These are phyloP conservation scores for Lottia scabra DNA, from an alignment of 2,888 invertebrate genomes.

Conservation along the genomic window DNA sequence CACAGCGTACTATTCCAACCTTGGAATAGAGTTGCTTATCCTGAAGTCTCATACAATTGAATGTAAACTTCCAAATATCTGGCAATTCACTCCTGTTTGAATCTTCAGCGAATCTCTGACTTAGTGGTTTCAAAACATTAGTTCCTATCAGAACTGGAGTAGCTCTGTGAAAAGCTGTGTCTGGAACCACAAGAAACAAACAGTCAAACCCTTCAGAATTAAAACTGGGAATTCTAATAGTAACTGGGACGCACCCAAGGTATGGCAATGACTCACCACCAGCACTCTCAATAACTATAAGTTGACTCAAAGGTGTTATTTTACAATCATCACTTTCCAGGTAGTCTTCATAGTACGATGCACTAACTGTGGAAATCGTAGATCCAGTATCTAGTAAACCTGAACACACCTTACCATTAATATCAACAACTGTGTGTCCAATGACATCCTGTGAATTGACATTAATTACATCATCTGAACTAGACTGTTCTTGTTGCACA, in stretches of 20 bases:
- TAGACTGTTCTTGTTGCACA: too few relatives aligned
- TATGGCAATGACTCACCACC: not conserved
- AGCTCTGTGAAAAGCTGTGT: not conserved
- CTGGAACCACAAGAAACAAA: not conserved
- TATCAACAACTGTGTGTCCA: not conserved
- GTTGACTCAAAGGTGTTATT: not conserved
- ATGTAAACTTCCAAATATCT: not conserved
- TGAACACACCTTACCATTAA: not conserved
- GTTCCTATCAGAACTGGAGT: not conserved
- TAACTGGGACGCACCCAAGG: not conserved
- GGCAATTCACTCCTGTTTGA: not conserved
- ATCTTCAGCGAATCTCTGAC: not conserved
- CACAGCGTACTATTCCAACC: not conserved
- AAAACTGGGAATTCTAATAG: not conserved
- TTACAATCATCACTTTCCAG: not conserved
- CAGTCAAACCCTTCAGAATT: not conserved
- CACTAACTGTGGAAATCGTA: not conserved
- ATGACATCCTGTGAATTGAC: not conserved
- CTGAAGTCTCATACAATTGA: not conserved
- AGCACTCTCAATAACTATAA: not conserved
- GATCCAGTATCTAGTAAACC: slow-evolving; percentile 6
- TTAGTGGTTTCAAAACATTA: not conserved
- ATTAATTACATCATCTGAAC: not conserved
- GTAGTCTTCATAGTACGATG: not conserved
- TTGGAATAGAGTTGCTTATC: not conserved